Percentiles rank a stretch among this genome's conserved stretches.
These are phyloP conservation scores for Xylota sylvarum DNA, from an alignment of 2,888 invertebrate species.

Conservation along the genomic window DNA sequence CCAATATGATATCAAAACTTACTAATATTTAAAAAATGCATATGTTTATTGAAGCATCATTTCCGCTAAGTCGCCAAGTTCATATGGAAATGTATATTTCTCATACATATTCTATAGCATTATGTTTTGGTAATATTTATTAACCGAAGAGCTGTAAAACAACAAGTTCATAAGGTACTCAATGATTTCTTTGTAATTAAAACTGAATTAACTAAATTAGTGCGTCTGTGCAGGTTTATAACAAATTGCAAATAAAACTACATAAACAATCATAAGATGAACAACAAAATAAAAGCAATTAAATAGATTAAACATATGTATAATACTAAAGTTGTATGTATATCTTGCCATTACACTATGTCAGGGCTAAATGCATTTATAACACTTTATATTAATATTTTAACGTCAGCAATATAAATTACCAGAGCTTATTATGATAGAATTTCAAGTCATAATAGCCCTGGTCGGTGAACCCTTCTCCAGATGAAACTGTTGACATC, in stretches of 20 bases:
- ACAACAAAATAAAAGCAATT: constrained; percentile 50
- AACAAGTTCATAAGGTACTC: constrained; percentile 46
- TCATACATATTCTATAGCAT: constrained; percentile 55
- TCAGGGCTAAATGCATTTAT: constrained; percentile 56
- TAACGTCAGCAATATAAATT: constrained; percentile 79
- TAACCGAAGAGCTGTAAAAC: constrained; percentile 73
- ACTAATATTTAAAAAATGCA: constrained; percentile 35
- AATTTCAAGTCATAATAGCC: constrained; percentile 92
- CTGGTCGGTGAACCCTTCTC: constrained; percentile 87
- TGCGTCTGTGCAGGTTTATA: constrained; percentile 63
- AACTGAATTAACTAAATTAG: constrained; percentile 52
- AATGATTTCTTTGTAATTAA: constrained; percentile 22
- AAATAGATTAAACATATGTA: constrained; percentile 39
- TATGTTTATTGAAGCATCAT: constrained; percentile 41
- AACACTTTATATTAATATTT: constrained; percentile 27
- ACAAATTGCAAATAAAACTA: constrained; percentile 71
- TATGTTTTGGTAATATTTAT: constrained; percentile 62
- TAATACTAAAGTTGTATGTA: constrained; percentile 15
- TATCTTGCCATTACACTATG: constrained; percentile 37
- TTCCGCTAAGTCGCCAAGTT: constrained; percentile 45
- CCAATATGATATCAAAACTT: constrained; percentile 45
- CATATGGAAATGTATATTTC: constrained; percentile 19
- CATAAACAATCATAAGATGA: constrained; percentile 42
- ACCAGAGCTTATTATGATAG: constrained; percentile 92
- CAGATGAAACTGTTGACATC: constrained; percentile 82